phyloP scores from a whole-genome alignment of 2,113 vertebrate species.

The Rhegmatorhina hoffmannsi region DNA sequence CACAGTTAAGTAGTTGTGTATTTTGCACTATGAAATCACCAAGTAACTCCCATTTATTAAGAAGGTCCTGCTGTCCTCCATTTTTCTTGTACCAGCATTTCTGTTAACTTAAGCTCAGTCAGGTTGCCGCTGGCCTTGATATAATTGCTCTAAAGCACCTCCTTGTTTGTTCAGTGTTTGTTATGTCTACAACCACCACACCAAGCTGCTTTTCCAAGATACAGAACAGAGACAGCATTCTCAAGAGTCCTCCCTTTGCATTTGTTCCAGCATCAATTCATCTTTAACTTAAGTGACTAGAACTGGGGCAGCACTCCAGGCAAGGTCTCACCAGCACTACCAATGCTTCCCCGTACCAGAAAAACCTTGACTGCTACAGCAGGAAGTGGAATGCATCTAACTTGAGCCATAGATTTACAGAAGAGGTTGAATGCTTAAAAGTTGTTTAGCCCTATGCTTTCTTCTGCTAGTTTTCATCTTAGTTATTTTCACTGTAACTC shows the following conservation, averaged over 20 bases:
- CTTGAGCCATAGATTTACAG: background rate
- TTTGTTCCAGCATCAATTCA: background rate
- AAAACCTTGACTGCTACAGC: background rate
- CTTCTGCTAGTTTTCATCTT: background rate
- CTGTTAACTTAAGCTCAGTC: background rate
- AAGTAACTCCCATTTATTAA: background rate
- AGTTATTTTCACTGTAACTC: background rate
- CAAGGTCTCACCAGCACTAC: background rate
- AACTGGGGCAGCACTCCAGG: background rate
- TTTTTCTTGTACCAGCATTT: background rate
- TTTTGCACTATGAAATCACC: background rate
- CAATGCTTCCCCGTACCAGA: background rate
- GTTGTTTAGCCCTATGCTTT: background rate
- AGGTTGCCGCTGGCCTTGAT: background rate
- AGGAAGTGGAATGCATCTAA: background rate
- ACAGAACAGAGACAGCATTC: background rate
- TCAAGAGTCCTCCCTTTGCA: background rate
- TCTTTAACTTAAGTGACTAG: background rate
- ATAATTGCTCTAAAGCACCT: background rate
- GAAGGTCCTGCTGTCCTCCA: background rate
- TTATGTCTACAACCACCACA: background rate
- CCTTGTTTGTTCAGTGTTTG: background rate
- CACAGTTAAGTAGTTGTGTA: background rate
- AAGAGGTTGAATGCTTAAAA: background rate
- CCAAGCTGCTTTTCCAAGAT: background rate